phyloP scores from a whole-genome alignment of 2,113 vertebrate genomes.

The Montifringilla adamsi region DNA sequence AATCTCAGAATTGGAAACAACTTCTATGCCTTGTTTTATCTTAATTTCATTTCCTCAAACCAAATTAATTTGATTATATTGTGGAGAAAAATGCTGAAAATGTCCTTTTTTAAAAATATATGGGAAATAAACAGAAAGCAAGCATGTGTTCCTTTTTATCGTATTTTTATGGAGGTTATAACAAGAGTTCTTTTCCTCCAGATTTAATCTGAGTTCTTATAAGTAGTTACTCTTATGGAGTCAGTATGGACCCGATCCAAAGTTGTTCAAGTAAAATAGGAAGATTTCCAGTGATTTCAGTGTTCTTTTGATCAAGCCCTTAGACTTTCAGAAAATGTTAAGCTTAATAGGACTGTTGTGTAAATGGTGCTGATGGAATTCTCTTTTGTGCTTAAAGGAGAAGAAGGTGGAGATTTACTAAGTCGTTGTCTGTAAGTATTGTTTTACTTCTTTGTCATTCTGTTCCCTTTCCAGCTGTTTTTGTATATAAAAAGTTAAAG shows the following conservation, averaged over 20 bases:
- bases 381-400: neutral
- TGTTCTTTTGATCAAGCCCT: constrained; percentile 12
- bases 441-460: constrained; percentile 43
- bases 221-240: neutral
- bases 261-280: neutral
- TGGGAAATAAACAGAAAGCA: neutral
- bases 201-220: constrained; percentile 13
- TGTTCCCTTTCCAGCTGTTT: constrained; percentile 26
- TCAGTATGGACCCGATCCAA: neutral
- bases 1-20: neutral
- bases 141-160: neutral
- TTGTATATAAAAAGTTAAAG: neutral
- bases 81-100: neutral
- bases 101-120: neutral
- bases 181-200: constrained; percentile 3
- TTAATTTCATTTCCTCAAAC: neutral
- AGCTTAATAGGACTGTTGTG: neutral
- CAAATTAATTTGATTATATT: neutral
- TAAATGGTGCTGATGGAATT: neutral
- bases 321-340: constrained; percentile 8
- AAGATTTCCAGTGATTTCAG: neutral
- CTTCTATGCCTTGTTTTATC: neutral
- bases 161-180: constrained; percentile 8
- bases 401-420: constrained; percentile 12
- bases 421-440: neutral